Evolutionary conservation across 2,797 vertebrate genomes (phyloP).

Genomic region (Furcifer pardalis): DNA sequence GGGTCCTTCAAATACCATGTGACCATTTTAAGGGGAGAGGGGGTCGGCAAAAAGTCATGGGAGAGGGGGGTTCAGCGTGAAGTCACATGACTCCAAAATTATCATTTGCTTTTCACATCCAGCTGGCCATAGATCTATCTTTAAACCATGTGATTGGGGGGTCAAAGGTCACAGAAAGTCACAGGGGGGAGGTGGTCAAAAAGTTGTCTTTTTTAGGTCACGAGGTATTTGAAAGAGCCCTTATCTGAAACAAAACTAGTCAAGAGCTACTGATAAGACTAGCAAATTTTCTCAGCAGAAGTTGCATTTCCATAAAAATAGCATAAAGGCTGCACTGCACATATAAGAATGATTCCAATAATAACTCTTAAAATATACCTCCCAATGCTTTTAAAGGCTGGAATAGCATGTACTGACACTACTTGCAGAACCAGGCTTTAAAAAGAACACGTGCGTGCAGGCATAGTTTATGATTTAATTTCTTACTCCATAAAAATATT

Average conservation of each 20-base stretch:
- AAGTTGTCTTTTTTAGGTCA: no score
- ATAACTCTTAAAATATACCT: not conserved
- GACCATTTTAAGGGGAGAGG: no score
- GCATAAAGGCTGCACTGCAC: not conserved
- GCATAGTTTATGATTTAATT: slow-evolving; percentile 55
- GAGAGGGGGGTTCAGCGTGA: no score
- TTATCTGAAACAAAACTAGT: not conserved
- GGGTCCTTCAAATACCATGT: no score
- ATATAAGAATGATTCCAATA: not conserved
- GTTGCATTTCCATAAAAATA: not conserved
- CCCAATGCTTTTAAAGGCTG: not conserved
- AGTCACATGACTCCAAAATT: no score
- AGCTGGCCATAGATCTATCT: no score
- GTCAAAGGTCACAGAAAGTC: no score
- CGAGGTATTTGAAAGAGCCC: no score
- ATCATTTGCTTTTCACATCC: no score
- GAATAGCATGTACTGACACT: not conserved
- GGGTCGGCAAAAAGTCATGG: no score
- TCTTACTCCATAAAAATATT: slow-evolving; percentile 63
- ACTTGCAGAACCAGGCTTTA: slow-evolving; percentile 7
- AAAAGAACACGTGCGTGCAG: slow-evolving; percentile 44
- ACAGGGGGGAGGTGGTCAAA: no score
- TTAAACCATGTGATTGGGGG: no score
- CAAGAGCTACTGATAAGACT: not conserved
- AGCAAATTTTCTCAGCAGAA: not conserved